phyloP scores from a whole-genome alignment of 64 coral and sea anemone genomes.

The Stichodactyla mertensii region DNA sequence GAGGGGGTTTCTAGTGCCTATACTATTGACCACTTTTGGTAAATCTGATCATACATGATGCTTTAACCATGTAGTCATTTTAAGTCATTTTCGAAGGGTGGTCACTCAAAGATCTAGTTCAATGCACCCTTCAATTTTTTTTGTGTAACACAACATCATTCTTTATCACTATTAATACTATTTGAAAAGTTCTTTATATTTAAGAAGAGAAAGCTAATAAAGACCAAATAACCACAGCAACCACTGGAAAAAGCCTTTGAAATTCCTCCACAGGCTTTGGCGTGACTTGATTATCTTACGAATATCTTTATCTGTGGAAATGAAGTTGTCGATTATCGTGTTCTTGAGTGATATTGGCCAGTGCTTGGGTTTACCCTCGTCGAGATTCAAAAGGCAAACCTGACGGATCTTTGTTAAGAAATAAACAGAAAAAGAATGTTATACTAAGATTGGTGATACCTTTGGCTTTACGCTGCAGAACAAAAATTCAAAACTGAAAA shows the following conservation, averaged over 20 bases:
- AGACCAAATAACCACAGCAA: conserved; percentile 49
- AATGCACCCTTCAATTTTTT: background rate
- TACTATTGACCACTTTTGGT: too few relatives aligned
- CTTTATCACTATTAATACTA: background rate
- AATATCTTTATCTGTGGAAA: conserved; percentile 39
- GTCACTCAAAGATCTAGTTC: too few relatives aligned
- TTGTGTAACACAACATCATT: background rate
- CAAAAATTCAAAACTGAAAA: background rate
- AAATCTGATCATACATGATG: too few relatives aligned
- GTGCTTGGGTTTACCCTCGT: conserved; percentile 70
- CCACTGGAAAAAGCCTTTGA: conserved; percentile 66
- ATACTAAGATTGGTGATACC: background rate
- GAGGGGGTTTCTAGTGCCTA: too few relatives aligned
- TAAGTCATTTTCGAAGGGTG: background rate
- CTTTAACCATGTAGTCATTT: too few relatives aligned
- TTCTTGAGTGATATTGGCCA: conserved; percentile 46
- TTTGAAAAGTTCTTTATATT: background rate
- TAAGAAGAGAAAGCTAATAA: background rate
- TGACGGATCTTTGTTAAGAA: conserved; percentile 38
- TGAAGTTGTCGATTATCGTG: conserved; percentile 62
- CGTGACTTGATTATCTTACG: conserved; percentile 40
- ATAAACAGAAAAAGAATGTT: background rate
- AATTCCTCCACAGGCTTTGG: conserved; percentile 28
- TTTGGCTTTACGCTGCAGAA: background rate
- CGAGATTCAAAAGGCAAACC: conserved; percentile 57